Conservation (phyloP, 2,888 invertebrate genomes). For the Hofmannophila pseudospretella region DNA sequence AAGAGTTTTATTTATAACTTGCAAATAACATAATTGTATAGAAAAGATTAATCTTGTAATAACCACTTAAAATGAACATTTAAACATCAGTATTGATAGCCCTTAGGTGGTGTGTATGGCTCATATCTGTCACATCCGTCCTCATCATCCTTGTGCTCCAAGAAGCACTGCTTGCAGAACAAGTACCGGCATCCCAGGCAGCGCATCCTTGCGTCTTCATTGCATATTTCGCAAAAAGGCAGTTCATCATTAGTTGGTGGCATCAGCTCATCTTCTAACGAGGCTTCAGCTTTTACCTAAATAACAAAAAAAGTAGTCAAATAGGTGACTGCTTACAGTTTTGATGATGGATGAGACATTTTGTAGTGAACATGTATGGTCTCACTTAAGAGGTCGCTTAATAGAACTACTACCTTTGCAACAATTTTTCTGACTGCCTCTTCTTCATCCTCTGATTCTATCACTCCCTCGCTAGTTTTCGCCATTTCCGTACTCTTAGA, state of each 20-base stretch:
- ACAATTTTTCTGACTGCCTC: constrained; percentile 49
- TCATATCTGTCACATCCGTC: constrained; percentile 74
- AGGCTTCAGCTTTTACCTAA: constrained; percentile 51
- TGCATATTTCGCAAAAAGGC: constrained; percentile 92
- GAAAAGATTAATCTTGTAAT: no score
- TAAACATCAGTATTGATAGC: not conserved
- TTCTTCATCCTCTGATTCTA: constrained; percentile 58
- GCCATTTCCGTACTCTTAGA: constrained; percentile 9
- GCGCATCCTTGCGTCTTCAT: constrained; percentile 84
- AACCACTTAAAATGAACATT: not conserved
- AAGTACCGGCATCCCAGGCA: constrained; percentile 90
- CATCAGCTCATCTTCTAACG: constrained; percentile 38
- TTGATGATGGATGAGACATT: no score
- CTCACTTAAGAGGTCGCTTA: no score
- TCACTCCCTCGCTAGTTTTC: constrained; percentile 9
- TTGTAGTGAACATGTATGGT: no score
- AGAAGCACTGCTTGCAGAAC: constrained; percentile 87
- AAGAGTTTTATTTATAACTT: not conserved
- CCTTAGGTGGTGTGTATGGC: constrained; percentile 42
- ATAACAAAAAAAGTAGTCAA: constrained; percentile 14
- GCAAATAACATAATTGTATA: no score
- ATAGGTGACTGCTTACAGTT: no score
- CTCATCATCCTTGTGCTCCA: constrained; percentile 82
- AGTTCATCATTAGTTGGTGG: constrained; percentile 72
- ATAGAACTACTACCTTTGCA: constrained; percentile 58